Evolutionary conservation across 2,797 vertebrate species (phyloP).

Genomic region (Lepilemur ruficaudatus): DNA sequence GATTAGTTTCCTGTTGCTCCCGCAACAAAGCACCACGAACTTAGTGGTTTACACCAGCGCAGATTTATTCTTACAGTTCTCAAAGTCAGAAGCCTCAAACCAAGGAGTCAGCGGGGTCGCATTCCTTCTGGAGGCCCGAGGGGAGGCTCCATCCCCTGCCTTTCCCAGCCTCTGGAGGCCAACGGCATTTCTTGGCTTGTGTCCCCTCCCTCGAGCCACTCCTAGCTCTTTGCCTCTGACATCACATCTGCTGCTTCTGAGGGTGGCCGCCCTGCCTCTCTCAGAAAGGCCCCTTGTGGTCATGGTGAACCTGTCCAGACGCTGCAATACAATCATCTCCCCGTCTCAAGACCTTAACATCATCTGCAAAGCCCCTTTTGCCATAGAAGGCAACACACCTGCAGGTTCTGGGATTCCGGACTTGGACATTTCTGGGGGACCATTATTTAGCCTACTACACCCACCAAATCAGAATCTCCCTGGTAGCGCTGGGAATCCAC

Average conservation of each 20-base stretch:
- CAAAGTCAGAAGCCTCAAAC: background rate
- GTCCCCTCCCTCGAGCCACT: too few species aligned
- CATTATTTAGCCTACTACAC: background rate
- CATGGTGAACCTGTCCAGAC: rapidly evolving
- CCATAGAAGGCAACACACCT: background rate
- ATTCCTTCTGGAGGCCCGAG: background rate
- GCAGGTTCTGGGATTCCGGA: too few species aligned
- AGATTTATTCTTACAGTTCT: background rate
- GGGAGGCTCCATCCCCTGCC: background rate
- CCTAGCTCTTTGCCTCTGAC: too few species aligned
- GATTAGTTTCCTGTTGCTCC: background rate
- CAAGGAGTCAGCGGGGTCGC: background rate
- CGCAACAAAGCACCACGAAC: background rate
- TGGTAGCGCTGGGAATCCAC: background rate
- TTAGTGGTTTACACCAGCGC: background rate
- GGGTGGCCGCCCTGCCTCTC: too few species aligned
- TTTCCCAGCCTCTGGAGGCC: too few species aligned
- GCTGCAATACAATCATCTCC: background rate
- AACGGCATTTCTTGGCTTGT: background rate
- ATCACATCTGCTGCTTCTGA: background rate
- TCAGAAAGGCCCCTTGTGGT: too few species aligned
- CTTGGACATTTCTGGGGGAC: background rate
- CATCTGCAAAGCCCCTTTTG: background rate
- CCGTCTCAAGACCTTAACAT: background rate
- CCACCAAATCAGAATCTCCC: background rate